Percentiles rank a stretch among this genome's conserved stretches.
Conservation (phyloP, 2,797 vertebrate genomes). For the Sciurus carolinensis region DNA sequence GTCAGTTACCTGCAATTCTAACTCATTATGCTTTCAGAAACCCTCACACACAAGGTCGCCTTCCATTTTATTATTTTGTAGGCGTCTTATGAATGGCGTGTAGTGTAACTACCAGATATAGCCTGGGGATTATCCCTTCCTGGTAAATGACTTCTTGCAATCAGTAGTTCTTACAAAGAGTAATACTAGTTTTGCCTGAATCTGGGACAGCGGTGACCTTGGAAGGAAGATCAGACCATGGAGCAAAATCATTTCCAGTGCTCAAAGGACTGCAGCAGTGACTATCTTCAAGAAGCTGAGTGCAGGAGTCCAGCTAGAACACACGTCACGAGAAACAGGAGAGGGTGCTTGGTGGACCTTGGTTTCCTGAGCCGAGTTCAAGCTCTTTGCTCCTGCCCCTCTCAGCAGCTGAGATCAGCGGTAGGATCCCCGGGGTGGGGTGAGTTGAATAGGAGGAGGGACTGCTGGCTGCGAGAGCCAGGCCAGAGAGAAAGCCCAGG, state of each 20-base stretch:
- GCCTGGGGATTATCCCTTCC: constrained; percentile 46
- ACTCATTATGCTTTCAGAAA: constrained; percentile 80
- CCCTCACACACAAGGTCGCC: constrained; percentile 63
- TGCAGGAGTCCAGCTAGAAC: neutral
- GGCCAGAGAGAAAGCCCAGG: neutral
- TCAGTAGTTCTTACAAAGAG: neutral
- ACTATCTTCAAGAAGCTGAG: neutral
- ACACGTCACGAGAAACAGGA: neutral
- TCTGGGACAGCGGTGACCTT: neutral
- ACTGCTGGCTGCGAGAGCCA: neutral
- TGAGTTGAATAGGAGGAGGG: neutral
- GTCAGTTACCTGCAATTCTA: constrained; percentile 76
- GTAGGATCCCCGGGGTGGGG: neutral
- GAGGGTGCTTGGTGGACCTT: neutral
- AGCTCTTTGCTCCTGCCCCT: neutral
- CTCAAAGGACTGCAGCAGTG: neutral
- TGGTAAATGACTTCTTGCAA: constrained; percentile 43
- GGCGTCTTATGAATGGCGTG: constrained; percentile 68
- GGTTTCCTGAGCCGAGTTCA: neutral
- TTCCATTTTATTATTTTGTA: constrained; percentile 77
- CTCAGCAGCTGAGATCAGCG: neutral
- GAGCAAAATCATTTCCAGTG: neutral
- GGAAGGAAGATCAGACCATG: neutral
- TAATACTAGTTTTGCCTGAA: neutral
- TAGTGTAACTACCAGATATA: constrained; percentile 71